Percentiles rank a stretch among this genome's conserved stretches.
These are phyloP conservation scores for Glaucomys volans DNA, from an alignment of 2,113 vertebrate genomes.

Conservation along the genomic window DNA sequence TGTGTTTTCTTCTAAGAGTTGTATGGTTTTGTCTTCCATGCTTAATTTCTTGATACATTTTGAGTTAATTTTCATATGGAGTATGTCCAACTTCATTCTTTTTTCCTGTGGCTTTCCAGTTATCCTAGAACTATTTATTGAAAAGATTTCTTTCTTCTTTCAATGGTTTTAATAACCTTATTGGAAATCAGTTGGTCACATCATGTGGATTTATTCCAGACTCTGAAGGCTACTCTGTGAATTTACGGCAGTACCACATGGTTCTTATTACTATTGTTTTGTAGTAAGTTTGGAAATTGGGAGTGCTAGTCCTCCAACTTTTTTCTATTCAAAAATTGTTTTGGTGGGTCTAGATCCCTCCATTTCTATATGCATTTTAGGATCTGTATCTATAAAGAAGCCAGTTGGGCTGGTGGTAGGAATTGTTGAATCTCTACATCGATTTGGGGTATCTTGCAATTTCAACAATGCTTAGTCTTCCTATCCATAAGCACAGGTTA, in stretches of 20 bases:
- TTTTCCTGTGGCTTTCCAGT: not conserved
- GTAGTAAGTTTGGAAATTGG: not conserved
- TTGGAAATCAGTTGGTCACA: not conserved
- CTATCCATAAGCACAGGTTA: not conserved
- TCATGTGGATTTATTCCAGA: not conserved
- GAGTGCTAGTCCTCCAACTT: not conserved
- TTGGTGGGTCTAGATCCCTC: not conserved
- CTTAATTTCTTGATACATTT: not conserved
- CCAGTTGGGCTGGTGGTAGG: not conserved
- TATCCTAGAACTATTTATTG: not conserved
- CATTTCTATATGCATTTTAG: not conserved
- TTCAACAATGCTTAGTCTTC: not conserved
- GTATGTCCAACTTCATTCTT: not conserved
- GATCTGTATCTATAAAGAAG: constrained; percentile 6
- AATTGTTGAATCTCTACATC: not conserved
- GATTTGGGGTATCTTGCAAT: not conserved
- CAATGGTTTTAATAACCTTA: not conserved
- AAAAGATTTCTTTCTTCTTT: not conserved
- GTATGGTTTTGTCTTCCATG: not conserved
- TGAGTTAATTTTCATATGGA: not conserved
- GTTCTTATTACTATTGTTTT: not conserved
- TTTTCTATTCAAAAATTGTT: not conserved
- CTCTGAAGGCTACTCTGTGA: not conserved
- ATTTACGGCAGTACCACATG: not conserved
- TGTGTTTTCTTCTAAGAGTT: not conserved